Percentiles rank a stretch among this genome's conserved stretches.
phyloP scores from a whole-genome alignment of 1,140 invertebrate species.

The Diorhabda elongata region DNA sequence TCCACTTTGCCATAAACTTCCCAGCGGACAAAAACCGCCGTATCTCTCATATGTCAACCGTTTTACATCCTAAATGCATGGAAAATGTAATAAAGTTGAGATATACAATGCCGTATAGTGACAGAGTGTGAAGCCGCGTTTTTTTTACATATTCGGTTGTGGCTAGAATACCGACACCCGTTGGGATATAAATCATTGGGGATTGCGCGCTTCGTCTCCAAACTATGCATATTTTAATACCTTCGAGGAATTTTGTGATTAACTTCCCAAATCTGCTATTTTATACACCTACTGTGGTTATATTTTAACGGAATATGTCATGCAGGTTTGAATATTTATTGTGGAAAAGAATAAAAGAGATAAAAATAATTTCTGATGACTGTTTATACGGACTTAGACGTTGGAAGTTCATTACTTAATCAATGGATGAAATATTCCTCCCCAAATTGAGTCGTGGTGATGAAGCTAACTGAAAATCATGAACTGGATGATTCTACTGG shows the following conservation, averaged over 20 bases:
- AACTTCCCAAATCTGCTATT: neutral
- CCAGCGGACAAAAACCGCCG: slow-evolving; percentile 1
- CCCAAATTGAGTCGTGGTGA: too few species aligned
- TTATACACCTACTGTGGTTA: neutral
- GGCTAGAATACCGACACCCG: neutral
- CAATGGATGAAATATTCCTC: too few species aligned
- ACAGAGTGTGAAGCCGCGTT: neutral
- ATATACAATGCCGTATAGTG: slow-evolving; percentile 4
- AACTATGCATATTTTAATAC: neutral
- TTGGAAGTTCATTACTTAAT: too few species aligned
- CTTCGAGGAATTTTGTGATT: neutral
- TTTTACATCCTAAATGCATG: slow-evolving; percentile 14
- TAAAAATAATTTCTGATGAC: too few species aligned
- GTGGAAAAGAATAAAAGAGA: too few species aligned
- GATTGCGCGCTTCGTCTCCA: neutral
- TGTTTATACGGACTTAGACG: too few species aligned
- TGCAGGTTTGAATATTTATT: too few species aligned
- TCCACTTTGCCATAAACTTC: slow-evolving; percentile 9
- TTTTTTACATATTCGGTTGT: neutral
- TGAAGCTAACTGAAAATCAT: too few species aligned
- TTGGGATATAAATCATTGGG: neutral
- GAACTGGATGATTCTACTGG: too few species aligned
- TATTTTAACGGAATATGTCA: too few species aligned
- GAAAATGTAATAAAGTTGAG: slow-evolving; percentile 7
- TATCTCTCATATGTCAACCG: slow-evolving; percentile 5